A percentile compares a stretch with the other conserved stretches of the same genome.
These are phyloP conservation scores for Drosophila teissieri DNA, from an alignment of 1,140 invertebrate genomes.

Conservation along the genomic window DNA sequence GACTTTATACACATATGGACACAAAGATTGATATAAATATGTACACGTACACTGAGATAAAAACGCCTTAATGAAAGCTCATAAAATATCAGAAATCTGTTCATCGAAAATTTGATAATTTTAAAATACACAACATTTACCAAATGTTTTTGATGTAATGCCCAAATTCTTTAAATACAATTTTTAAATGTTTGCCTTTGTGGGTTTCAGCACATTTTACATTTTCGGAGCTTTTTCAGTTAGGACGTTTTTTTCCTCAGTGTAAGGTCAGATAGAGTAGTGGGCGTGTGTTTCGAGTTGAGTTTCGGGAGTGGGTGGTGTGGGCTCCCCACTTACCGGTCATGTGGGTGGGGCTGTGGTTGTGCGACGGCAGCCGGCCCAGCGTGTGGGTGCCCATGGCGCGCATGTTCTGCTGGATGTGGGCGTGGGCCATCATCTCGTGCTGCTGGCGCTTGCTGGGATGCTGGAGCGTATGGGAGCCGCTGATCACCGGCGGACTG, in stretches of 20 bases:
- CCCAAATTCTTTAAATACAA: no score
- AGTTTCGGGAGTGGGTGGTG: slow-evolving; percentile 7
- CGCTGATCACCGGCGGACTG: slow-evolving; percentile 84
- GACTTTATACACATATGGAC: slow-evolving; percentile 13
- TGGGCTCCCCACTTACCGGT: slow-evolving; percentile 68
- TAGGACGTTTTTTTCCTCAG: slow-evolving; percentile 1
- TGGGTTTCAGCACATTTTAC: no score
- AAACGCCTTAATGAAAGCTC: neutral
- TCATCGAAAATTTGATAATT: no score
- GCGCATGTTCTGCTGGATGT: slow-evolving; percentile 85
- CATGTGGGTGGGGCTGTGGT: slow-evolving; percentile 85
- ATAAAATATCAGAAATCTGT: no score
- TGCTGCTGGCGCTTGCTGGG: slow-evolving; percentile 83
- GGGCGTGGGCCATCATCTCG: slow-evolving; percentile 84
- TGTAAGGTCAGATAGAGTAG: slow-evolving; percentile 7
- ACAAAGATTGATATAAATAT: slow-evolving; percentile 25
- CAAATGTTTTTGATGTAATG: no score
- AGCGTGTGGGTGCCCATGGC: slow-evolving; percentile 85
- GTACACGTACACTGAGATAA: slow-evolving; percentile 15
- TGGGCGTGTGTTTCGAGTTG: slow-evolving; percentile 10
- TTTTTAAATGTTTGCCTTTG: no score
- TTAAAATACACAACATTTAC: no score
- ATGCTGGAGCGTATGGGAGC: slow-evolving; percentile 83
- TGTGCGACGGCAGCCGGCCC: slow-evolving; percentile 86
- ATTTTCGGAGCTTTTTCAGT: no score